Evolutionary conservation across 2,888 invertebrate genomes (phyloP).

Genomic region (Acronicta alni): DNA sequence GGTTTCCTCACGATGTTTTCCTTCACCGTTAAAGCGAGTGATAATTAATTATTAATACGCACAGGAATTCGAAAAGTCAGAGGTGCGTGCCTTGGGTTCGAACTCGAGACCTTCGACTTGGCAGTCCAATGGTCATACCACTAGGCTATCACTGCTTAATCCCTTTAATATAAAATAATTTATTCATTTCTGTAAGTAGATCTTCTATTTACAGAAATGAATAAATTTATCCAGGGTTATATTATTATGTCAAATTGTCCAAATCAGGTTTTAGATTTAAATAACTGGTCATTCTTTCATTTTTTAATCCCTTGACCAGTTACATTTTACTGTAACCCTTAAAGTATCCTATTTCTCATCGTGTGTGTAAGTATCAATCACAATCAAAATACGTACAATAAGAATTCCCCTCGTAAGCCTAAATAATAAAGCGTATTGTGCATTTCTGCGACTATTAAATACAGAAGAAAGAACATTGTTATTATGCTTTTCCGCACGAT

Average conservation of each 20-base stretch:
- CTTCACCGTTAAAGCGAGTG: too few species aligned
- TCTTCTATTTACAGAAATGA: too few species aligned
- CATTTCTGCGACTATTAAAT: slow-evolving; percentile 68
- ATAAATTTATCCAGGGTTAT: too few species aligned
- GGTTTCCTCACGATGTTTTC: too few species aligned
- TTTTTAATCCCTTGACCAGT: slow-evolving; percentile 28
- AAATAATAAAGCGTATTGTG: slow-evolving; percentile 64
- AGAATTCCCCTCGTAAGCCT: slow-evolving; percentile 48
- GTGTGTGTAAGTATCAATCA: slow-evolving; percentile 42
- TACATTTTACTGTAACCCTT: not conserved
- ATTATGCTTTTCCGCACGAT: slow-evolving; percentile 72
- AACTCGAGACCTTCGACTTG: too few species aligned
- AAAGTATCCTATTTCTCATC: slow-evolving; percentile 35
- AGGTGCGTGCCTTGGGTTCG: too few species aligned
- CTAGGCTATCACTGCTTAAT: too few species aligned
- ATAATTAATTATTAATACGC: too few species aligned
- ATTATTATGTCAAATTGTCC: slow-evolving; percentile 1
- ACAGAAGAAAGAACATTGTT: slow-evolving; percentile 60
- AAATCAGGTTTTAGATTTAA: not conserved
- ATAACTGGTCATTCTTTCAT: slow-evolving; percentile 10
- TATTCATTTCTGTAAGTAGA: too few species aligned
- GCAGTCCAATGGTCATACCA: too few species aligned
- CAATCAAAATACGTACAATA: slow-evolving; percentile 40
- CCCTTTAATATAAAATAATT: too few species aligned
- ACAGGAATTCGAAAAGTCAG: too few species aligned